phyloP scores from a whole-genome alignment of 2,888 invertebrate genomes.

The Cosmia pyralina region DNA sequence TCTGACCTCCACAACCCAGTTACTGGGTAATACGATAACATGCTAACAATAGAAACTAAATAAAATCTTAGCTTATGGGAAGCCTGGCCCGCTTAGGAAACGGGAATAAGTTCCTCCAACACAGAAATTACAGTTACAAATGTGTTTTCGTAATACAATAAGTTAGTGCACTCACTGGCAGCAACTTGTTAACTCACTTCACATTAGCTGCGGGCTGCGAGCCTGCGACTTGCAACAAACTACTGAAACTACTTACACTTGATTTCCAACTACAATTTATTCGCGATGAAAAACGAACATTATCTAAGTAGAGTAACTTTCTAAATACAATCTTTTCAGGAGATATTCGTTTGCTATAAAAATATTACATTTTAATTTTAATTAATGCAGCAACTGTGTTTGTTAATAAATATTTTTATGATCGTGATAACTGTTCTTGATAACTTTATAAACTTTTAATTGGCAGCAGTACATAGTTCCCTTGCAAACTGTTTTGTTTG shows the following conservation, averaged over 20 bases:
- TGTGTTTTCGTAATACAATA: constrained; percentile 19
- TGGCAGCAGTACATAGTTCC: neutral
- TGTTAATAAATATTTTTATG: neutral
- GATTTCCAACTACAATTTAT: constrained; percentile 3
- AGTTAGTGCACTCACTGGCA: neutral
- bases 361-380: neutral
- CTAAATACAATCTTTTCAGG: neutral
- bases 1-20: too few species aligned
- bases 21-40: too few species aligned
- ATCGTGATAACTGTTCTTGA: neutral
- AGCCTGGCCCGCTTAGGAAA: neutral
- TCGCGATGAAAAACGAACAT: neutral
- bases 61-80: neutral
- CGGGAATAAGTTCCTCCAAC: neutral
- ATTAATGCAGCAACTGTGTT: too few species aligned
- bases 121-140: constrained; percentile 7
- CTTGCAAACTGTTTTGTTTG: neutral
- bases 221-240: neutral
- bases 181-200: neutral
- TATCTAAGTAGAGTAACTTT: neutral
- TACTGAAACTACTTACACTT: constrained; percentile 4
- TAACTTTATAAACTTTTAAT: constrained; percentile 14
- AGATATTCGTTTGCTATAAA: neutral
- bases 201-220: neutral
- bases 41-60: neutral